Evolutionary conservation across 1,140 invertebrate genomes (phyloP).

Genomic region (Drosophila simulans): DNA sequence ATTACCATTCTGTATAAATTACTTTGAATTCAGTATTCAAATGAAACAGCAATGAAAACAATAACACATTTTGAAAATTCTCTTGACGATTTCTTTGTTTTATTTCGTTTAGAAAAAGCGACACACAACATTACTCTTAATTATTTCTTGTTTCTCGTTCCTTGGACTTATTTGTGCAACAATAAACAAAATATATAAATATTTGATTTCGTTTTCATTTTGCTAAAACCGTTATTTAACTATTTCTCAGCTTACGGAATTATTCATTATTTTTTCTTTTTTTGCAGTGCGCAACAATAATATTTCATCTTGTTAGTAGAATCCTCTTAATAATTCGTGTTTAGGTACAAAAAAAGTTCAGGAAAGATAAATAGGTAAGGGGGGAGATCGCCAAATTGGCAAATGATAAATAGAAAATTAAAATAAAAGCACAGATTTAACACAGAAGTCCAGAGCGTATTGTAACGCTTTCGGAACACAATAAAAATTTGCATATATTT

Average conservation of each 20-base stretch:
- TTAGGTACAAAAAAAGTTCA: not conserved
- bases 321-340: not conserved
- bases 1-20: too few species aligned
- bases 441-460: not conserved
- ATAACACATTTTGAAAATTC: too few species aligned
- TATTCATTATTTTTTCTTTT: conserved; percentile 4
- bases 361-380: not conserved
- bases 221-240: conserved; percentile 8
- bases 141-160: conserved; percentile 22
- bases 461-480: not conserved
- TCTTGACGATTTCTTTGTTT: conserved; percentile 44
- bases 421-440: not conserved
- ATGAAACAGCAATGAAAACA: not conserved
- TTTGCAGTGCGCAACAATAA: conserved; percentile 30
- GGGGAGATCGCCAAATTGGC: not conserved
- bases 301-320: conserved; percentile 12
- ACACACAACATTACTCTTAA: conserved; percentile 52
- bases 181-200: conserved; percentile 61
- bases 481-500: not conserved
- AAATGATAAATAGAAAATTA: not conserved
- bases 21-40: too few species aligned
- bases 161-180: conserved; percentile 55
- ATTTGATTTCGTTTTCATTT: conserved; percentile 40
- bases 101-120: conserved; percentile 76
- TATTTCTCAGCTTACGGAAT: conserved; percentile 11